Evolutionary conservation across 2,888 invertebrate species (phyloP).

Genomic region (Ariolimax columbianus): DNA sequence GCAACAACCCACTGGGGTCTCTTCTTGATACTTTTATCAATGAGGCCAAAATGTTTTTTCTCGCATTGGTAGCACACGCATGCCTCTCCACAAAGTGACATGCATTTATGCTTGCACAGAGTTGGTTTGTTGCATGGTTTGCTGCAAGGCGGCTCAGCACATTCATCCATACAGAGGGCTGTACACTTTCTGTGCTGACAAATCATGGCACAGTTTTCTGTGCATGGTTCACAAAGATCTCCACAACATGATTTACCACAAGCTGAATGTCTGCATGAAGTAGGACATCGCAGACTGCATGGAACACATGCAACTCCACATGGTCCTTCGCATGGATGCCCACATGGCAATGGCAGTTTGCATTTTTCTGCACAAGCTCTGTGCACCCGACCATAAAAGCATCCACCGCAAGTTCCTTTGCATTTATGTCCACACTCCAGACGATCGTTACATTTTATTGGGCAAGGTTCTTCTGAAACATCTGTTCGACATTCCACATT

Average conservation of each 20-base stretch:
- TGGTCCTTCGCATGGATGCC: conserved; percentile 42
- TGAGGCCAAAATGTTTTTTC: conserved; percentile 34
- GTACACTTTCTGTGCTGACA: conserved; percentile 41
- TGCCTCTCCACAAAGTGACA: conserved; percentile 47
- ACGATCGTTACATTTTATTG: conserved; percentile 24
- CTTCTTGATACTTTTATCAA: conserved; percentile 34
- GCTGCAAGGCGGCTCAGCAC: conserved; percentile 30
- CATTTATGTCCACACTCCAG: conserved; percentile 49
- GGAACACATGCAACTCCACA: conserved; percentile 49
- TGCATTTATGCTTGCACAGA: conserved; percentile 36
- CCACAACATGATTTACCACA: conserved; percentile 44
- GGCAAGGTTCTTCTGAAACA: conserved; percentile 36
- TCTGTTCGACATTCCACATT: conserved; percentile 42
- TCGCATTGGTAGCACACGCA: conserved; percentile 49
- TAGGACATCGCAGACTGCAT: conserved; percentile 21
- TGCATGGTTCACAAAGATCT: conserved; percentile 43
- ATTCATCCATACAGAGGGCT: conserved; percentile 38
- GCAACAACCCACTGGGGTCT: conserved; percentile 10
- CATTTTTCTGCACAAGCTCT: conserved; percentile 36
- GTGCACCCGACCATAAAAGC: conserved; percentile 47
- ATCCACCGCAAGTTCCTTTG: conserved; percentile 49
- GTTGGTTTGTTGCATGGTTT: conserved; percentile 31
- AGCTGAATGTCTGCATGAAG: conserved; percentile 31
- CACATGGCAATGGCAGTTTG: conserved; percentile 41
- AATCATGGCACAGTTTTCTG: conserved; percentile 45